Evolutionary conservation across 2,888 invertebrate species (phyloP), one percentile per base, ranked within the genome.

Genomic region (Caenorhabditis becei): DNA sequence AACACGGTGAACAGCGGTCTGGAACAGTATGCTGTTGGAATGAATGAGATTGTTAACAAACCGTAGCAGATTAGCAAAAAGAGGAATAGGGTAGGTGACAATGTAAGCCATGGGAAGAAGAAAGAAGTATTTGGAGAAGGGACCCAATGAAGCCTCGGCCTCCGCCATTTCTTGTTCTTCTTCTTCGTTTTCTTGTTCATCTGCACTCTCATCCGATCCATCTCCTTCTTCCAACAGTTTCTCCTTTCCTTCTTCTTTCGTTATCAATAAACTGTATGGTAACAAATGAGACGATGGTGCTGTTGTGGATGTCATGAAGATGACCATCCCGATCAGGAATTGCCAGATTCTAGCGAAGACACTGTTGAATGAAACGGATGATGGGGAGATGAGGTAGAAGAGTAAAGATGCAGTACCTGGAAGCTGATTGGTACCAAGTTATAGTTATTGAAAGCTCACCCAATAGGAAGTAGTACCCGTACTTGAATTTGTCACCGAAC

Each of bases 321-420:
- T 74, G 14, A 74, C 23, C 74, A 74, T 74, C 37, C 83, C 83
- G 23, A 75, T 71, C 20, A 80, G 20, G 53, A 83, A 83, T 53
- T 83, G 83, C 83, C 83, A 83, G 8, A 83, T 71, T 58, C 83
- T 69, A 2, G 65, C 69, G 35, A 81, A 63, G 16, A 79, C 77
- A 77, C 79, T 81, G 56, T 72, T 71, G 32, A 79, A 79, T 11
- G 79, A 53, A 0, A 72, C 56, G 23, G 61, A 37, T 1, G 32
- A 24, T 5, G 61, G 28, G 0, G 62, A 14, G 16, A 49, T 16
- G 11, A 28, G 47, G 53, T 72, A 67, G 56, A 61, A 69, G 0
- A 51, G 0, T 8, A 72, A 62, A 62, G 16, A 61, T 35, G 4
- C 14, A 14, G 5, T 14, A 41, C 41, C 41, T 41, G 16, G n/a